A percentile compares a stretch with the other conserved stretches of the same genome.
These are phyloP conservation scores for Dendrocopos noguchii DNA, from an alignment of 2,113 vertebrate genomes.

Conservation along the genomic window DNA sequence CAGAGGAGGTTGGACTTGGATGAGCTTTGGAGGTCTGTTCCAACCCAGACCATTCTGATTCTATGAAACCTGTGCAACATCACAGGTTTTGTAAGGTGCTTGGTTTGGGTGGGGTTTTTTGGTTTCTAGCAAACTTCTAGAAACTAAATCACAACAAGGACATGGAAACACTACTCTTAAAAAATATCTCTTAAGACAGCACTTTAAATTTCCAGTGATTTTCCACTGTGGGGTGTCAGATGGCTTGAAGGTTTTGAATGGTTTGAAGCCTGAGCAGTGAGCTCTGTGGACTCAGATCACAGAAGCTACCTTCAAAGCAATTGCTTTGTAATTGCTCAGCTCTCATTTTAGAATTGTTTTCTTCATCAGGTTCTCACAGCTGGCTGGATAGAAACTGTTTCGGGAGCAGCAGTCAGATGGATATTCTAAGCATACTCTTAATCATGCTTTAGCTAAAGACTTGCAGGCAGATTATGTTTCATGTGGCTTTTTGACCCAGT, in stretches of 20 bases:
- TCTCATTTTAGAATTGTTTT: not conserved
- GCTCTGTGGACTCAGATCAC: not conserved
- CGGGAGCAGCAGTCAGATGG: not conserved
- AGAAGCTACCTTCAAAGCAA: not conserved
- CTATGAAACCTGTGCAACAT: not conserved
- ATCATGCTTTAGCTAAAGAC: not conserved
- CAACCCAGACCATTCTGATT: no score
- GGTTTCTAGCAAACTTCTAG: not conserved
- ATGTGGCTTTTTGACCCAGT: not conserved
- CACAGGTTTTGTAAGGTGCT: not conserved
- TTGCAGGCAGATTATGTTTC: not conserved
- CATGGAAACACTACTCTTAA: not conserved
- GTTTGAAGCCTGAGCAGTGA: not conserved
- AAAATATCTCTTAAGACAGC: not conserved
- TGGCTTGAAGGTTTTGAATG: not conserved
- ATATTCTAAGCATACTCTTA: not conserved
- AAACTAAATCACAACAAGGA: not conserved
- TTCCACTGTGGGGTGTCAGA: not conserved
- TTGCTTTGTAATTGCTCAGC: not conserved
- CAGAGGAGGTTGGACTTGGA: no score
- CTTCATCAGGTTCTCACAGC: not conserved
- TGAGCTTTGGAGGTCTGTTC: no score
- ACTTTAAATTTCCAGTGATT: not conserved
- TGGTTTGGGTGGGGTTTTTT: no score
- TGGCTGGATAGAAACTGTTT: not conserved